phyloP scores from a whole-genome alignment of 2,113 vertebrate species.

The Urocolius indicus region DNA sequence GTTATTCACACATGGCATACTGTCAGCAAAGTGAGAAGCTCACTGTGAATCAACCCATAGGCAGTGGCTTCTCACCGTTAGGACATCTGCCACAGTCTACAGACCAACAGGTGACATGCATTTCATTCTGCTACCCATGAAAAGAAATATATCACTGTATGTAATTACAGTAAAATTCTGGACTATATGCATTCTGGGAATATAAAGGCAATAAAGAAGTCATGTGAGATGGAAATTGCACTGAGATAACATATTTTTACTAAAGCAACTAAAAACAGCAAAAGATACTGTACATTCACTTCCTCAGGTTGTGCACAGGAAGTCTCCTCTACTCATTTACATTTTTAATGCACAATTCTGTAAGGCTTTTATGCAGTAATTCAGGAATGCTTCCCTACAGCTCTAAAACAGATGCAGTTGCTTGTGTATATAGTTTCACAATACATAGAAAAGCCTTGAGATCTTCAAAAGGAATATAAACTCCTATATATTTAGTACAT shows the following conservation, averaged over 20 bases:
- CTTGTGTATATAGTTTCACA: not conserved
- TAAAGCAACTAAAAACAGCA: not conserved
- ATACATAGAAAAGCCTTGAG: not conserved
- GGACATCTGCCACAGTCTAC: constrained; percentile 3
- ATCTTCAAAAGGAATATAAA: not conserved
- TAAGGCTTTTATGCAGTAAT: not conserved
- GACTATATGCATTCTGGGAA: not conserved
- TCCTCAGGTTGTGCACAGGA: not conserved
- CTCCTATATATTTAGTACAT: not conserved
- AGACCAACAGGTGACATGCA: not conserved
- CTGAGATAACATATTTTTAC: not conserved
- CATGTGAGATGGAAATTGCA: not conserved
- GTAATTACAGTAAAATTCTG: not conserved
- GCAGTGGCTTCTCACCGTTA: constrained; percentile 2
- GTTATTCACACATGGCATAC: constrained; percentile 48
- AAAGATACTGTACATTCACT: not conserved
- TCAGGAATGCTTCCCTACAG: not conserved
- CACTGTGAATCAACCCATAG: constrained; percentile 26
- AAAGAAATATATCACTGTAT: not conserved
- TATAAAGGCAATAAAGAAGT: not conserved
- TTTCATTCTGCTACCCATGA: not conserved
- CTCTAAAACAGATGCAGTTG: not conserved
- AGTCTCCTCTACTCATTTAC: not conserved
- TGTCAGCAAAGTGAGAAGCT: constrained; percentile 46
- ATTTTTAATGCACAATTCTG: not conserved